phyloP scores from a whole-genome alignment of 2,113 vertebrate genomes.

The Alethe diademata region DNA sequence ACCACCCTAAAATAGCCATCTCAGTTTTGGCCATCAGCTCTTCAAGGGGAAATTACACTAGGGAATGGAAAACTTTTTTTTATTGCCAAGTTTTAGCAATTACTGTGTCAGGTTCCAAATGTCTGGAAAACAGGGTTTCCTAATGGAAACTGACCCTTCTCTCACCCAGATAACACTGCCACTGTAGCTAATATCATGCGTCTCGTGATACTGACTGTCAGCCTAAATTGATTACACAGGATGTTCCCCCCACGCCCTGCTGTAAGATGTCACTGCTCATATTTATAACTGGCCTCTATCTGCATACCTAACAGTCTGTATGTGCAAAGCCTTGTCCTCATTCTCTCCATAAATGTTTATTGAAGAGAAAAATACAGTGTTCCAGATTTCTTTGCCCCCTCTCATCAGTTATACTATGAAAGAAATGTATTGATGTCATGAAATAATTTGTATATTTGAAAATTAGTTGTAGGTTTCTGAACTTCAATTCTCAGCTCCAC shows the following conservation, averaged over 20 bases:
- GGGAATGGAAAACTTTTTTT: not conserved
- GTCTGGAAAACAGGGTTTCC: slow-evolving; percentile 43
- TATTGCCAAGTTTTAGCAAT: not conserved
- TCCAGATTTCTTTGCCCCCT: not conserved
- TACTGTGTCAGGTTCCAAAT: not conserved
- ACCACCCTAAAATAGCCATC: slow-evolving; percentile 17
- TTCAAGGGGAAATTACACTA: slow-evolving; percentile 5
- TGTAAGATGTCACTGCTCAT: slow-evolving; percentile 37
- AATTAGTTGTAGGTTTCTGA: not conserved
- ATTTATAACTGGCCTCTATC: slow-evolving; percentile 9
- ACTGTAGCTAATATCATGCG: not conserved
- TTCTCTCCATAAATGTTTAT: not conserved
- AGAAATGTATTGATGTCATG: not conserved
- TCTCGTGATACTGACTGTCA: slow-evolving; percentile 25
- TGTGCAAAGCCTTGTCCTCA: not conserved
- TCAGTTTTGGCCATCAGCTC: not conserved
- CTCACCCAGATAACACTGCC: not conserved
- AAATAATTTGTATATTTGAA: not conserved
- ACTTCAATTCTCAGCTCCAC: not conserved
- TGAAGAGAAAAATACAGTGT: not conserved
- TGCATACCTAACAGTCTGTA: not conserved
- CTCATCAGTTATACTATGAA: not conserved
- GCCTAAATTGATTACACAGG: slow-evolving; percentile 49
- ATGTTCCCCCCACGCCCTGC: slow-evolving; percentile 16
- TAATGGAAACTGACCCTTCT: slow-evolving; percentile 19